Base-by-base conservation (phyloP, 2,113 vertebrate genomes). In the Limnothrissa miodon region DNA sequence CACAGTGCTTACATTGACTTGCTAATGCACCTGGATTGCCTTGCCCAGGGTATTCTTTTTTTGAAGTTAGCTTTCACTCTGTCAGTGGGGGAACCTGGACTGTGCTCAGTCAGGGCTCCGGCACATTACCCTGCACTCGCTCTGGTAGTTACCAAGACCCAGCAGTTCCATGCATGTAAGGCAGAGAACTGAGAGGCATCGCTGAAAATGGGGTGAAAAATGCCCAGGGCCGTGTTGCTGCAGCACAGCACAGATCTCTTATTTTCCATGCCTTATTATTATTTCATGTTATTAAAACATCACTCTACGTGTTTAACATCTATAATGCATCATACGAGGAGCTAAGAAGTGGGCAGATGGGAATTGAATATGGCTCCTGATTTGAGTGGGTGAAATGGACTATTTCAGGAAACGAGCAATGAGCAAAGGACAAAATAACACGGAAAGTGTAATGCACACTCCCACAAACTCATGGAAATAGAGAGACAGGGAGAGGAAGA, bases 1-100 rank as follows among this genome's bases (percentile, higher is more conserved):
- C 89, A 87, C 89, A 86, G 85, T 89, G 90, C 90, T 90, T 90
- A 91, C 90, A 93, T 86, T 90, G 89, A 91, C 91, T 92, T 91
- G 89, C 91, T 92, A 92, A 93, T 92, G 89, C 88, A 94, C 88
- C 91, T 90, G 89, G 33, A 87, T 89, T 89, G 82, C 85, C 89
- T 87, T 79, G 80, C 85, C 80, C 42, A 62, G 48, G 88, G 85
- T 89, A 83, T 86, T 66, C 81, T 83, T 84, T 87, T 91, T 89
- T 86, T 87, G 89, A 91, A 89, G 89, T 83, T 85, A 86, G 90
- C 88, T 87, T 88, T 90, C 90, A 89, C 88, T 82, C 90, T 85
- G 88, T 89, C 89, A 87, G 82, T 81, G 39, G 15, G 83, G 59
- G 83, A 84, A 82, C 56, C 51, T 82, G 19, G 48, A 4, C 78